A percentile compares a stretch with the other conserved stretches of the same genome.
Evolutionary conservation across 2,888 invertebrate species (phyloP).

Genomic region (Aspidiotus rigidus): DNA sequence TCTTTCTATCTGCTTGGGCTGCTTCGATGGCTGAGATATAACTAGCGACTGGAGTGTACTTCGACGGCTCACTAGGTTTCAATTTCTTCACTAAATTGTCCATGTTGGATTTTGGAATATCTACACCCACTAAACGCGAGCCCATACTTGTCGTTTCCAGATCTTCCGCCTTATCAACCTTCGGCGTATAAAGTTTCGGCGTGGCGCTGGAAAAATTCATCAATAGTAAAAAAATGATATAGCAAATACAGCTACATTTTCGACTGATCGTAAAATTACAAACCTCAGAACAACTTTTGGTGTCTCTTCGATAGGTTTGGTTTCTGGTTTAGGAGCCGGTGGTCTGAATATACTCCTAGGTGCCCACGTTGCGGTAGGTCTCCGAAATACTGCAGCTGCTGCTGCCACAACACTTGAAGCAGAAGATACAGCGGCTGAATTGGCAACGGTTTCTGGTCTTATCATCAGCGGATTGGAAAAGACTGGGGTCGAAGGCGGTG

Average conservation of each 20-base stretch:
- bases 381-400: background rate
- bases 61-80: constrained; percentile 34
- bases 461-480: constrained; percentile 15
- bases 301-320: constrained; percentile 16
- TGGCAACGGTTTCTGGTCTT: constrained; percentile 21
- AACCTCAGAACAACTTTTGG: constrained; percentile 25
- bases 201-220: constrained; percentile 41
- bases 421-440: constrained; percentile 2
- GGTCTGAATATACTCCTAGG: background rate
- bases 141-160: constrained; percentile 25
- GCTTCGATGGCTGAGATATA: constrained; percentile 30
- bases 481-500: constrained; percentile 19
- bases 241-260: background rate
- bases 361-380: constrained; percentile 5
- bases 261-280: background rate
- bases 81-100: constrained; percentile 22
- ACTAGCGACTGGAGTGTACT: constrained; percentile 35
- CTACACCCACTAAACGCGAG: constrained; percentile 26
- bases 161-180: constrained; percentile 43
- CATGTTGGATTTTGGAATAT: constrained; percentile 31
- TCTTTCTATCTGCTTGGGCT: constrained; percentile 37
- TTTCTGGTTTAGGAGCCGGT: constrained; percentile 1
- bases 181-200: constrained; percentile 45
- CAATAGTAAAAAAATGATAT: background rate
- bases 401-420: background rate